Base-by-base conservation (phyloP, 2,797 vertebrate genomes). In the Babyrousa celebensis region DNA sequence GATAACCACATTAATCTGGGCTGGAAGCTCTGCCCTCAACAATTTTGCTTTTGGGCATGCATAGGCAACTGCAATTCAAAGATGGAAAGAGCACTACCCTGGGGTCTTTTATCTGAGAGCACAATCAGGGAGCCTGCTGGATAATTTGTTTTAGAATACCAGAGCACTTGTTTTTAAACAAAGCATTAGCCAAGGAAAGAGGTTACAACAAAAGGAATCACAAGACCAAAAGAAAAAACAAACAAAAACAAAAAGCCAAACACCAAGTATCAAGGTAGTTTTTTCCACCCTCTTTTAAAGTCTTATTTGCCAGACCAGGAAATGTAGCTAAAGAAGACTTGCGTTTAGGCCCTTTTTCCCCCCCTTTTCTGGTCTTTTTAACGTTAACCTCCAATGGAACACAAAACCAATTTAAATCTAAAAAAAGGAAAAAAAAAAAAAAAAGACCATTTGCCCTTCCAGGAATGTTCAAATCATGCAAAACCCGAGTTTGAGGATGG, bases 131-230 rank as follows among this genome's bases (percentile, higher is more conserved):
- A 94, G 84, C 89, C 93, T 60, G 70, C 84, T 83, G 87, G 94
- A 96, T 94, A 94, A 96, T 98, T 96, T 97, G 96, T 96, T 97
- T 97, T 91, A 95, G 93, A 97, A 97, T 96, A 85, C 95, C 82
- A 95, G 70, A 95, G 86, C 71, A 94, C 89, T 97, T 97, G 96
- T 97, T 97, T 97, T 95, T 95, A 98, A 98, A 98, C 97, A 98
- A 97, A 97, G 92, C 93, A 95, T 96, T 94, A 97, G 91, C 80
- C 70, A 36, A 94, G 65, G 90, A 95, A 96, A 94, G 48, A 85
- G 70, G 77, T 94, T 89, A 96, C 84, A 83, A 92, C 72, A 79
- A 96, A 98, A 96, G 91, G 80, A 95, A 97, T 96, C 88, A 91
- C 36, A 80, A 48, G 54, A 92, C 94, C 74, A 89, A 90, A 96